These are phyloP conservation scores for Mustelus asterias DNA, from an alignment of 2,113 vertebrate genomes.

Conservation along the genomic window DNA sequence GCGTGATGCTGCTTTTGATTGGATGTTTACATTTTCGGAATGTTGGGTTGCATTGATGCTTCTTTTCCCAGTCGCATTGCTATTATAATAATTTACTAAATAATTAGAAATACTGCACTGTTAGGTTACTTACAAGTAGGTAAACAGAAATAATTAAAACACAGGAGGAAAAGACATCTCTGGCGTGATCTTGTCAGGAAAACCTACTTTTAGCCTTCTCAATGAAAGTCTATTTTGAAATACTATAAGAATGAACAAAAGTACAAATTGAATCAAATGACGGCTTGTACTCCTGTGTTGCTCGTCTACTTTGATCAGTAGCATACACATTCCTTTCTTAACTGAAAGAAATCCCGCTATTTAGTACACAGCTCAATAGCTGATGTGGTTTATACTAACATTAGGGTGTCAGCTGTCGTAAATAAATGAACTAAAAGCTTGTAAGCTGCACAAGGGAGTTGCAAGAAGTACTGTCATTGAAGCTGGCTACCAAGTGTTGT, in stretches of 20 bases:
- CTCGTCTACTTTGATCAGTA: background rate
- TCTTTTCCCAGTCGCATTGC: background rate
- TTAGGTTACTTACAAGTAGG: background rate
- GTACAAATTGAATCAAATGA: background rate
- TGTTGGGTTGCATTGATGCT: background rate
- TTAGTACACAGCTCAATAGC: background rate
- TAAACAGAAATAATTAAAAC: background rate
- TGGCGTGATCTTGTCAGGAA: background rate
- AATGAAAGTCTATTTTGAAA: background rate
- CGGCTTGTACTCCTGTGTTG: background rate
- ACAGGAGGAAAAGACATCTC: background rate
- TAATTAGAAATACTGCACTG: background rate
- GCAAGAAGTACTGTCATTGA: background rate
- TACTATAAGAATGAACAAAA: background rate
- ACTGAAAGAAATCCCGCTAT: background rate
- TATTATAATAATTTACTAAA: constrained; percentile 15
- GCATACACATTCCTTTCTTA: background rate
- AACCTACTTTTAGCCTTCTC: background rate
- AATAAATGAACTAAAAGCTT: constrained; percentile 24
- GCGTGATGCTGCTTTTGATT: background rate
- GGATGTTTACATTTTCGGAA: background rate
- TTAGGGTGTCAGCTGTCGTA: background rate
- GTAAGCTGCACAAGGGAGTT: constrained; percentile 3
- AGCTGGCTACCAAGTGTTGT: constrained; percentile 11
- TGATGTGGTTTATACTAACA: background rate